Evolutionary conservation across 2,113 vertebrate genomes (phyloP), one percentile per base, ranked within the genome.

Genomic region (Oncorhynchus mykiss): DNA sequence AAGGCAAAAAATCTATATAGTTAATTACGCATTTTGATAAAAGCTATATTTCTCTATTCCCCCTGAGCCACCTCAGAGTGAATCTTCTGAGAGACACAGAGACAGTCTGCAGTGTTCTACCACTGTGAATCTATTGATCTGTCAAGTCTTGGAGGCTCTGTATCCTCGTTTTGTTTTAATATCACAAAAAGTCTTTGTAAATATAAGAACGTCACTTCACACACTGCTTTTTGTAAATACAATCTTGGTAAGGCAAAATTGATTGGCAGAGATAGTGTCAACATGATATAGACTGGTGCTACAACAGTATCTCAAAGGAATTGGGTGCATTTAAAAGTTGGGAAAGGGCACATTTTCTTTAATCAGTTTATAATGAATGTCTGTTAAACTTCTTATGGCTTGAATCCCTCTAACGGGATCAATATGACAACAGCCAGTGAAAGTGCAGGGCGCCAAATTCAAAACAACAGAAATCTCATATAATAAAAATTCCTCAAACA

Each of bases 221-320:
- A 67, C 67, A 71, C 12, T 24, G 22, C 27, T 25, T 76, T 20
- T 24, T 49, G 69, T 74, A 74, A 69, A 82, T 67, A 60, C 57
- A 78, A 73, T 67, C 5, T 49, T 14, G 24, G 39, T 45, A 45
- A 77, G 24, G 76, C 71, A 69, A 39, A 78, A 25, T 27, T 84
- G 76, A 87, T 76, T 81, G 81, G 72, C 83, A 84, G 78, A 70
- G 67, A 82, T 62, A 70, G 73, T 76, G 71, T 75, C 77, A 79
- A 51, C 71, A 72, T 78, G 79, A 45, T 45, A 78, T 74, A 70
- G 72, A 16, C 13, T 5, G 16, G 51, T 5, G 51, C 51, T 18
- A 16, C 13, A 54, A 18, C 12, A 54, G 12, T 18, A 54, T 54
- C 51, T 45, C 16, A 18, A 54, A 5, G 14, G 16, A 54, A 54